phyloP scores from a whole-genome alignment of 2,888 invertebrate species.

The Apamea crenata region DNA sequence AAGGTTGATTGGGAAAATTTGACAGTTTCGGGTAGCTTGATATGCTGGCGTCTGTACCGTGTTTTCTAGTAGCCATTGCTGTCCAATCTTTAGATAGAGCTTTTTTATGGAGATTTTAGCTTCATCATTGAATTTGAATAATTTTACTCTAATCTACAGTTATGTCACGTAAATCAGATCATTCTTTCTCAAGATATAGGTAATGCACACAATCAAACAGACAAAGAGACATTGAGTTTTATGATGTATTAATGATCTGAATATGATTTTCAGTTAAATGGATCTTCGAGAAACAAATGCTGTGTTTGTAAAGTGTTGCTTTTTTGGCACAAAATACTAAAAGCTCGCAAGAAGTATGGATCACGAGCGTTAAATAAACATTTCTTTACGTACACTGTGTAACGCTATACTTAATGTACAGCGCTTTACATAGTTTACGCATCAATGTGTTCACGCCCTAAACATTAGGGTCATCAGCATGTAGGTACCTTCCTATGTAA shows the following conservation, averaged over 20 bases:
- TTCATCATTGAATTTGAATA: background rate
- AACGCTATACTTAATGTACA: no score
- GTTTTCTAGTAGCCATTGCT: background rate
- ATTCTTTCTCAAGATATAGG: background rate
- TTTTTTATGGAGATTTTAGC: background rate
- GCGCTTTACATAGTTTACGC: background rate
- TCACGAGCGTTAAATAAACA: background rate
- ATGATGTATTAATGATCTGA: no score
- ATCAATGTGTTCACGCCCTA: background rate
- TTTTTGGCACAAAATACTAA: background rate
- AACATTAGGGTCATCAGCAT: background rate
- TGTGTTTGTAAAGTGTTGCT: background rate
- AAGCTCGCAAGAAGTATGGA: background rate
- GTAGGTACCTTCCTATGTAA: conserved; percentile 9
- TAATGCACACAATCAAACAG: background rate
- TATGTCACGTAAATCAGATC: no score
- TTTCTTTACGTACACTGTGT: no score
- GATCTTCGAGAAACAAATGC: background rate
- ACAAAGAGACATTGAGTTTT: background rate
- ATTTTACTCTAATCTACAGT: background rate
- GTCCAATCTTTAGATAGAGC: no score
- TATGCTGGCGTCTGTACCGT: no score
- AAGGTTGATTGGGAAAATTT: no score
- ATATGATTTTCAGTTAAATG: background rate
- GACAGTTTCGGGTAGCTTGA: no score